Evolutionary conservation across 2,888 invertebrate genomes (phyloP), one percentile per base, ranked within the genome.

Genomic region (Antheraea assamensis): DNA sequence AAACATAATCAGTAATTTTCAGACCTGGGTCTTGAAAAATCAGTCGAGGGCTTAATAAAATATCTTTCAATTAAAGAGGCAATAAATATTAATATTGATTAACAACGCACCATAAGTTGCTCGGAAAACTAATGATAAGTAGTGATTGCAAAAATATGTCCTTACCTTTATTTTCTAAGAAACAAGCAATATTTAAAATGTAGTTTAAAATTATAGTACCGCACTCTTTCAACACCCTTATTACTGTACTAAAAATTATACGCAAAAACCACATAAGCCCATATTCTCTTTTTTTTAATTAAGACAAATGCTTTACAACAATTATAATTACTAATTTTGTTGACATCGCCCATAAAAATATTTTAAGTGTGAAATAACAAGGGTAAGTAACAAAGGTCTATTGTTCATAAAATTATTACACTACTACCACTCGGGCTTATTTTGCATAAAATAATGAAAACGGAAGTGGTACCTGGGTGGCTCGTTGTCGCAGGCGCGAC

Each of bases 381-480:
- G 76, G 80, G 80, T 78, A 80, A 82, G 83, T 81, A 84, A 83
- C 87, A 85, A 85, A 87, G 85, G 83, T 79, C 87, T 83, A 87
- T 91, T 90, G 89, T 90, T 88, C 83, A 82, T 80, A 82, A 86
- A 91, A 90, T 88, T 90, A 89, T 88, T 84, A 86, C 86, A 87
- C 82, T 83, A 84, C 86, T 85, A 79, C 75, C 80, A 82, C 81
- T 83, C 80, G 79, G 81, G 88, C 81, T 88, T 88, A 87, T 87
- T 92, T 90, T 90, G 87, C 90, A 90, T 91, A 90, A 90, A 90
- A 90, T 91, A 91, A 91, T 90, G 85, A 85, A 74, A 77, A 75
- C 82, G 80, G 81, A 83, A 85, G 80, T 81, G 78, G 81, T 84
- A 87, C 86, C 86, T 88, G 85, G 80, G 77, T 76, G 81, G 79